Evolutionary conservation across 2,888 invertebrate genomes (phyloP), one percentile per base, ranked within the genome.

Genomic region (Congeria kusceri): DNA sequence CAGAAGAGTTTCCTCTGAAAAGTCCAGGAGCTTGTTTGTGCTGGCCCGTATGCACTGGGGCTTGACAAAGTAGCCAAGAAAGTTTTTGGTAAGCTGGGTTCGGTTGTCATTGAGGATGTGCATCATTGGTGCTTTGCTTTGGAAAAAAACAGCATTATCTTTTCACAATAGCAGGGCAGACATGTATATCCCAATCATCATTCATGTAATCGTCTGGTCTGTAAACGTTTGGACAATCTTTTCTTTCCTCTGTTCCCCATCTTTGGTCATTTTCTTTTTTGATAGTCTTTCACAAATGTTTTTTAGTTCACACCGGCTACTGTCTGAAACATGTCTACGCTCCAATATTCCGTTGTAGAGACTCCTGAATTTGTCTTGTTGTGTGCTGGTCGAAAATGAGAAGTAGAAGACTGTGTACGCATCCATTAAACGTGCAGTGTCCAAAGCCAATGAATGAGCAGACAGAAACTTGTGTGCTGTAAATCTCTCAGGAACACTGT

Each of bases 381-480:
- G 47, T 1, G 27, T 29, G 11, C 63, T 72, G 0, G 9, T n/a
- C 18, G 67, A 18, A 25, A 72, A 72, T 0, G 15, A 15, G 49
- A 58, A 72, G 56, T 82, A 86, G 47, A 84, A 80, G n/a, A 86
- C 53, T 7, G 70, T 77, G 27, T 67, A 77, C 15, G 67, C 77
- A 79, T 87, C 84, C 29, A 80, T 39, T 46, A 86, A 23, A 13
- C 69, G 18, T 15, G 77, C 39, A 4, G 80, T 84, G 65, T 70
- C 81, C 1, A 78, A 29, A n/a, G 77, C 58, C 11, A 84, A 64
- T n/a, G 82, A 76, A 64, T 81, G 80, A 25, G 73, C 75, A 27
- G 86, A 87, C 9, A 88, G 62, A 81, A 84, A 88, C 28, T 81
- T 59, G 53, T 86, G 87, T 18, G 44, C 28, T 0, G 79, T 56